A percentile compares a stretch with the other conserved stretches of the same genome.
Evolutionary conservation across 2,113 vertebrate species (phyloP).

Genomic region (Rhinogobius similis): DNA sequence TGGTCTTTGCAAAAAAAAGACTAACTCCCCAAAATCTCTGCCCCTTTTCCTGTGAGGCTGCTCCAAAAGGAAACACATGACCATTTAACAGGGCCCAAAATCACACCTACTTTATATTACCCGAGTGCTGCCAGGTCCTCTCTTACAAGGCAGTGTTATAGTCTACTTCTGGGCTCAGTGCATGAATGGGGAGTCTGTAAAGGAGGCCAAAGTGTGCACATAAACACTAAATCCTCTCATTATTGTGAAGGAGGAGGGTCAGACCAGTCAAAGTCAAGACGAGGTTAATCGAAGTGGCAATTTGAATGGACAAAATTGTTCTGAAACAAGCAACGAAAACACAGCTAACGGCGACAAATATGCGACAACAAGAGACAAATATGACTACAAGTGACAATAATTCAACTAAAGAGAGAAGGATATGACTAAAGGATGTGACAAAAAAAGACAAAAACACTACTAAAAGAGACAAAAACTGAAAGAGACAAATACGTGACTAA

Average conservation of each 20-base stretch:
- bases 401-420: too few species aligned
- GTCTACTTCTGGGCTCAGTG: constrained; percentile 1
- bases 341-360: too few species aligned
- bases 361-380: too few species aligned
- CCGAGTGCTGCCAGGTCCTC: constrained; percentile 23
- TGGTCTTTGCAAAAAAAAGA: constrained; percentile 20
- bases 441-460: too few species aligned
- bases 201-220: not conserved
- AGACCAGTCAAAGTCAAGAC: not conserved
- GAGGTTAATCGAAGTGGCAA: not conserved
- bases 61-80: constrained; percentile 31
- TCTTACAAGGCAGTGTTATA: constrained; percentile 15
- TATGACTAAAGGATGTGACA: too few species aligned
- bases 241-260: constrained; percentile 3
- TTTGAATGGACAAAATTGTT: too few species aligned
- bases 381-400: too few species aligned
- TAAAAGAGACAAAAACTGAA: too few species aligned
- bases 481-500: too few species aligned
- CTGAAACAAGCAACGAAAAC: too few species aligned
- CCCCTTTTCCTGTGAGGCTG: constrained; percentile 52
- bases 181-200: constrained; percentile 54
- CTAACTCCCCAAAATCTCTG: constrained; percentile 43
- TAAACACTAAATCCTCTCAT: constrained; percentile 22
- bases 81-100: constrained; percentile 35
- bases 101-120: constrained; percentile 49